These are phyloP conservation scores for Drosophila equinoxialis DNA, from an alignment of 1,140 invertebrate genomes.

Conservation along the genomic window DNA sequence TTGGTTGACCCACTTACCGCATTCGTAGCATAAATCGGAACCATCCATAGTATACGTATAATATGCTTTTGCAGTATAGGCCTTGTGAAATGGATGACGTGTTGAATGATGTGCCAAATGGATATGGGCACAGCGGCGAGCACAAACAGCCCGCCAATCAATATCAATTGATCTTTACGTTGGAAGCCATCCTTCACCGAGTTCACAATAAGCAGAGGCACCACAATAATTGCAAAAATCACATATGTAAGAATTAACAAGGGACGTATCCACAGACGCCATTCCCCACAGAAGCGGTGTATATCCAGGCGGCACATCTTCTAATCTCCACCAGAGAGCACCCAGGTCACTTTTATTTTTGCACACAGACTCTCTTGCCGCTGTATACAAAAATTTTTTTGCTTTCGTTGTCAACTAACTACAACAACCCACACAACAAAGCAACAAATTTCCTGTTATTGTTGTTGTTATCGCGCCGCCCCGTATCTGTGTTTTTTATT, in stretches of 20 bases:
- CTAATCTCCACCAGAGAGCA: not conserved
- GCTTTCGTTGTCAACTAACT: conserved; percentile 48
- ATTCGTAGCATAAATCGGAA: conserved; percentile 97
- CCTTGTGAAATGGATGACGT: conserved; percentile 96
- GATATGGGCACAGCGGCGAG: conserved; percentile 95
- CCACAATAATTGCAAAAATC: conserved; percentile 90
- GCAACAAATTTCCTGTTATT: conserved; percentile 39
- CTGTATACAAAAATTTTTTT: conserved; percentile 27
- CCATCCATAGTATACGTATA: conserved; percentile 98
- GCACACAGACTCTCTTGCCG: not conserved
- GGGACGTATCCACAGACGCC: conserved; percentile 95
- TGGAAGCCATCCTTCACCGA: conserved; percentile 89
- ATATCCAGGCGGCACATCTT: conserved; percentile 68
- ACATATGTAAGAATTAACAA: conserved; percentile 91
- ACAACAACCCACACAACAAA: conserved; percentile 31
- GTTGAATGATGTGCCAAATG: conserved; percentile 96
- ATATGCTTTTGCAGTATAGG: conserved; percentile 97
- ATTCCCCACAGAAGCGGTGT: conserved; percentile 86
- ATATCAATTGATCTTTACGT: conserved; percentile 89
- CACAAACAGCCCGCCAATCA: conserved; percentile 95
- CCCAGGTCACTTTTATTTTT: conserved; percentile 15
- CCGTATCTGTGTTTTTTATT: conserved; percentile 52
- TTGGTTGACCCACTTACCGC: conserved; percentile 87
- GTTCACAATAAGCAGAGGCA: conserved; percentile 91
- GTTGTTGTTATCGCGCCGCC: conserved; percentile 55